Conservation (phyloP, 2,888 invertebrate species). For the Drosophila colorata region DNA sequence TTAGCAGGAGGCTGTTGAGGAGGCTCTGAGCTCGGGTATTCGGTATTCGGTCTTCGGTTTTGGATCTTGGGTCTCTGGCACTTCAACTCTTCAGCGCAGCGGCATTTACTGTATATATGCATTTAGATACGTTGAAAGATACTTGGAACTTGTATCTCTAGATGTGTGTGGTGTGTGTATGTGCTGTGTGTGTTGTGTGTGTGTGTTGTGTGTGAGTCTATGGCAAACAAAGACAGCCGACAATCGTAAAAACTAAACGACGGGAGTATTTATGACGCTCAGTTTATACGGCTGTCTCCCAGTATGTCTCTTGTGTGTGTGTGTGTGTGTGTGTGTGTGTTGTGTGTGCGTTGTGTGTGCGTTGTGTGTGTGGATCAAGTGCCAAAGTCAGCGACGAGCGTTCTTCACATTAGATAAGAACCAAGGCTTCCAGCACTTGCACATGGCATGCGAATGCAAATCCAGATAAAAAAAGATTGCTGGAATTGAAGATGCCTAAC, state of each 20-base stretch:
- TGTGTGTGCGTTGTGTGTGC: conserved; percentile 31
- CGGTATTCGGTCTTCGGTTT: conserved; percentile 38
- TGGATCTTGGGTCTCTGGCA: conserved; percentile 52
- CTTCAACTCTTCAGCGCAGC: conserved; percentile 61
- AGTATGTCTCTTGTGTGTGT: conserved; percentile 36
- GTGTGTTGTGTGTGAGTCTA: conserved; percentile 30
- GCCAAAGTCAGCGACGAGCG: conserved; percentile 68
- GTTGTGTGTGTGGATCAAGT: conserved; percentile 68
- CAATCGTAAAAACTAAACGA: conserved; percentile 81
- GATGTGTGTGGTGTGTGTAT: conserved; percentile 24
- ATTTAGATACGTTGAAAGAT: conserved; percentile 78
- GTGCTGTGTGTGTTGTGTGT: conserved; percentile 14
- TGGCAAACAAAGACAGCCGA: conserved; percentile 78
- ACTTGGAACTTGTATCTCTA: conserved; percentile 63
- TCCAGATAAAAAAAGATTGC: conserved; percentile 52
- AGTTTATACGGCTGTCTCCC: conserved; percentile 57
- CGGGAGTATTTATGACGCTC: conserved; percentile 73
- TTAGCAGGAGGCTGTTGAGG: conserved; percentile 68
- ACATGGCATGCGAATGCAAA: conserved; percentile 68
- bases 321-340: conserved; percentile 48
- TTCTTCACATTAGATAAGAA: conserved; percentile 74
- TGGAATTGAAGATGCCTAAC: not conserved
- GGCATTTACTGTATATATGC: conserved; percentile 61
- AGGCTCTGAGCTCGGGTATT: conserved; percentile 42
- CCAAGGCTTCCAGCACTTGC: conserved; percentile 58